Evolutionary conservation across 2,888 invertebrate genomes (phyloP).

Genomic region (Nephrotoma guestfalica): DNA sequence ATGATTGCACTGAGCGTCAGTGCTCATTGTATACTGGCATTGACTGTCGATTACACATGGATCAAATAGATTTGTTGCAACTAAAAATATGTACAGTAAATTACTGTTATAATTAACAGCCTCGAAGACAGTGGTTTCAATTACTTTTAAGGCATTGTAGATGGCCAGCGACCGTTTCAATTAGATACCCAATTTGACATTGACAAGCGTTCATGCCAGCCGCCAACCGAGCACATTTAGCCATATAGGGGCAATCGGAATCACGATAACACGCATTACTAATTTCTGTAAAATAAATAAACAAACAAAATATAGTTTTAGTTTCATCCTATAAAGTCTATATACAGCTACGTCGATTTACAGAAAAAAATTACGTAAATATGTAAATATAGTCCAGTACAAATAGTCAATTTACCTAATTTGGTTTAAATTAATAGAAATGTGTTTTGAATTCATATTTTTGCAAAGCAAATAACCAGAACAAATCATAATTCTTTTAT

Average conservation of each 20-base stretch:
- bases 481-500: no score
- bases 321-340: no score
- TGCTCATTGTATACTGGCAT: conserved; percentile 25
- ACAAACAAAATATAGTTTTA: not conserved
- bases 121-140: not conserved
- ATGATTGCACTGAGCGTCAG: conserved; percentile 25
- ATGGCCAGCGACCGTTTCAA: not conserved
- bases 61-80: conserved; percentile 23
- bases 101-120: not conserved
- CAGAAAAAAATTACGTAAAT: no score
- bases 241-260: not conserved
- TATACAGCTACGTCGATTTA: no score
- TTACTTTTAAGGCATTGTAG: not conserved
- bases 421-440: no score
- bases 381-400: no score
- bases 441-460: no score
- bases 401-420: no score
- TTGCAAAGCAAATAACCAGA: no score
- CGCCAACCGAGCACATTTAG: not conserved
- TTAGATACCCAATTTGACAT: not conserved
- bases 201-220: not conserved
- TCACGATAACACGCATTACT: not conserved
- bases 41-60: conserved; percentile 25
- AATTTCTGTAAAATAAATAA: not conserved
- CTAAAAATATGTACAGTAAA: conserved; percentile 13